These are phyloP conservation scores for Chironomus striatipennis DNA, from an alignment of 1,140 invertebrate species.

Conservation along the genomic window DNA sequence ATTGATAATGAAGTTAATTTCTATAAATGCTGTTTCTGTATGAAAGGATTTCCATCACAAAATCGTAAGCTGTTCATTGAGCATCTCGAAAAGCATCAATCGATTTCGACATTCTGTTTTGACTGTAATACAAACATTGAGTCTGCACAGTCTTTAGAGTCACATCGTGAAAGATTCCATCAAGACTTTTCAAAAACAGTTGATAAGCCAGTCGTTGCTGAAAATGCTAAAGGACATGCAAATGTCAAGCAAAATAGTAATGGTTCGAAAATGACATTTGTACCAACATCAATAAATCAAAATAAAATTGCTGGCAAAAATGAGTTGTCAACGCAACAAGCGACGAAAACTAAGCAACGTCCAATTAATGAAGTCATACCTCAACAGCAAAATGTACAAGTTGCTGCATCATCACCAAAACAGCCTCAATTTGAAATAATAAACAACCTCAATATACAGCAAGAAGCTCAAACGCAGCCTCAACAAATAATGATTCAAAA, in stretches of 20 bases:
- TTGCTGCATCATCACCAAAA: background rate
- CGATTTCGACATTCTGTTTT: background rate
- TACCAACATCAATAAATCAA: no score
- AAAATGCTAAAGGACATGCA: background rate
- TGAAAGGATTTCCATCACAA: background rate
- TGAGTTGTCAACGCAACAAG: no score
- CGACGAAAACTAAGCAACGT: no score
- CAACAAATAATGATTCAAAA: slow-evolving; percentile 7
- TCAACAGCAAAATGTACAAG: background rate
- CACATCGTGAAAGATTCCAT: background rate
- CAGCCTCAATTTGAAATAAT: background rate
- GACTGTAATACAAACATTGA: background rate
- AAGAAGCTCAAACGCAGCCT: background rate
- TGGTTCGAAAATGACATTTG: no score
- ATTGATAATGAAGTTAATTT: background rate
- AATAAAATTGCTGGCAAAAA: no score
- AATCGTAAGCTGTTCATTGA: background rate
- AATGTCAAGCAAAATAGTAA: background rate
- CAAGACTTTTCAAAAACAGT: background rate
- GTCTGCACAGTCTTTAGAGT: background rate
- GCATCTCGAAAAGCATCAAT: background rate
- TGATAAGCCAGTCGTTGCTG: background rate
- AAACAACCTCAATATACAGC: background rate
- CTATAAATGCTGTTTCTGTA: slow-evolving; percentile 7
- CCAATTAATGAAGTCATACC: no score